Evolutionary conservation across 2,888 invertebrate species (phyloP).

Genomic region (Sminthurinus aureus): DNA sequence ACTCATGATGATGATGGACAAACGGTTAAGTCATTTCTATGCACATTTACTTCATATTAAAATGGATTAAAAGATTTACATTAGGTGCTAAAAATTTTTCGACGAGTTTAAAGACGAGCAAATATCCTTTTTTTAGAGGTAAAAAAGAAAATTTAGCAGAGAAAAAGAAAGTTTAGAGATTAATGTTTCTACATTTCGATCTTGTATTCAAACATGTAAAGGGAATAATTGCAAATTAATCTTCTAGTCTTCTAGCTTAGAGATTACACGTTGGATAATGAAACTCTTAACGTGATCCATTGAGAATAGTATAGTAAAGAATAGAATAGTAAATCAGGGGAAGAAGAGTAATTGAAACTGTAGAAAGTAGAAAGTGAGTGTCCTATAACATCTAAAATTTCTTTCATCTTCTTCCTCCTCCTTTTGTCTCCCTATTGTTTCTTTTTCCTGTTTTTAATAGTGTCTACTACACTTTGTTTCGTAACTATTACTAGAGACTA

Average conservation of each 20-base stretch:
- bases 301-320: background rate
- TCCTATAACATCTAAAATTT: background rate
- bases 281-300: background rate
- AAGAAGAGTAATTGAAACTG: constrained; percentile 16
- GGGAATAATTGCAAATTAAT: constrained; percentile 1
- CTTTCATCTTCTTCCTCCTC: background rate
- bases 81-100: too few relatives aligned
- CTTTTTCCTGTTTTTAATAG: background rate
- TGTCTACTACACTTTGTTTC: background rate
- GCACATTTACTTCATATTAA: too few relatives aligned
- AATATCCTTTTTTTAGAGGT: too few relatives aligned
- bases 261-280: constrained; percentile 1
- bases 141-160: too few relatives aligned
- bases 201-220: background rate
- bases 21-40: too few relatives aligned
- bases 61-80: too few relatives aligned
- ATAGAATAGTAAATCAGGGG: constrained; percentile 3
- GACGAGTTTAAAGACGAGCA: too few relatives aligned
- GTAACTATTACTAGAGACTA: background rate
- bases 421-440: background rate
- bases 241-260: background rate
- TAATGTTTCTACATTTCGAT: background rate
- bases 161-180: too few relatives aligned
- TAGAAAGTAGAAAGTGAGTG: background rate
- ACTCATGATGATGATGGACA: too few relatives aligned